Evolutionary conservation across 2,797 vertebrate species (phyloP).

Genomic region (Ceryle rudis): DNA sequence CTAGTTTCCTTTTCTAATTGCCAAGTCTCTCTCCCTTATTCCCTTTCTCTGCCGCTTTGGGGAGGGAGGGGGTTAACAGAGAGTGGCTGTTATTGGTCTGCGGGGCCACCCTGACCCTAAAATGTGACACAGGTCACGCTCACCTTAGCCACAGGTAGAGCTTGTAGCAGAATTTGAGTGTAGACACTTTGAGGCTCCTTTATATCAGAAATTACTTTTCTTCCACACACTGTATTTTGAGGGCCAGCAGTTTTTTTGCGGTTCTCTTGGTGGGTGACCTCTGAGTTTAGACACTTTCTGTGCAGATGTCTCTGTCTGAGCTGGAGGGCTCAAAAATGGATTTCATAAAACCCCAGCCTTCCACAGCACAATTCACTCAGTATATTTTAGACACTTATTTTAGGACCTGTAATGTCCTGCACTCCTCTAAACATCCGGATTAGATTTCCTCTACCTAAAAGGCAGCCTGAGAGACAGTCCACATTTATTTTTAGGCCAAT

Average conservation of each 20-base stretch:
- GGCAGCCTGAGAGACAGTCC: not conserved
- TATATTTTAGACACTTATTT: not conserved
- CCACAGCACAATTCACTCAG: fast-evolving
- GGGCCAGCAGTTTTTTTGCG: not conserved
- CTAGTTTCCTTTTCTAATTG: too few relatives aligned
- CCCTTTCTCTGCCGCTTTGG: too few relatives aligned
- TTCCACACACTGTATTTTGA: fast-evolving
- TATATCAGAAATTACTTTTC: not conserved
- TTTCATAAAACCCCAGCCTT: not conserved
- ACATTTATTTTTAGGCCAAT: not conserved
- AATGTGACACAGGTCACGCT: not conserved
- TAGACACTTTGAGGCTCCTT: fast-evolving
- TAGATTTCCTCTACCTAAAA: not conserved
- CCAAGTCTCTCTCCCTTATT: too few relatives aligned
- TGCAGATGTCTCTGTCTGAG: not conserved
- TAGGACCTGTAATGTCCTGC: not conserved
- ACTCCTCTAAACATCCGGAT: not conserved
- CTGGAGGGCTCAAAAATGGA: not conserved
- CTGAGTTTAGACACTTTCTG: not conserved
- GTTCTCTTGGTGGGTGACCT: not conserved
- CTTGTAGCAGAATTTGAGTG: not conserved
- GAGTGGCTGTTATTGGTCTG: too few relatives aligned
- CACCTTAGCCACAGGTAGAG: not conserved
- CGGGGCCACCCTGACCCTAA: too few relatives aligned
- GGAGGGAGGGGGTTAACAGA: too few relatives aligned